These are phyloP conservation scores for Popillia japonica DNA, from an alignment of 1,140 invertebrate genomes.

Conservation along the genomic window DNA sequence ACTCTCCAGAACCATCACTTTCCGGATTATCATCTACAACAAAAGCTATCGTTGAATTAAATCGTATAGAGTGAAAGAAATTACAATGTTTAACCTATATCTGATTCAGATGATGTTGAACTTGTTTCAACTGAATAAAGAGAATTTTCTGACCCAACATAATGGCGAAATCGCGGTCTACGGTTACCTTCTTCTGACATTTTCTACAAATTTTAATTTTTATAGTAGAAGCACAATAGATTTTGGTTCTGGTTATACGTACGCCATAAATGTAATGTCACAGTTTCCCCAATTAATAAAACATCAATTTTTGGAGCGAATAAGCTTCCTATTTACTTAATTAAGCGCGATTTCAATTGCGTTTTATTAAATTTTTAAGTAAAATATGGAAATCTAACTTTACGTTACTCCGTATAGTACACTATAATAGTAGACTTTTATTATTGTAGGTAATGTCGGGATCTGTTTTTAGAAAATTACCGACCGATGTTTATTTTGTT, in stretches of 20 bases:
- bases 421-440: background rate
- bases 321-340: background rate
- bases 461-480: background rate
- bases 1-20: slow-evolving; percentile 39
- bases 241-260: background rate
- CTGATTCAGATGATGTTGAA: background rate
- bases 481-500: background rate
- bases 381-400: background rate
- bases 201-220: background rate
- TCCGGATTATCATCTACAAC: slow-evolving; percentile 39
- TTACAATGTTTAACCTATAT: background rate
- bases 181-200: background rate
- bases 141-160: background rate
- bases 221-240: background rate
- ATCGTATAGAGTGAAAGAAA: background rate
- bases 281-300: background rate
- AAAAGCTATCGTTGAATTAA: slow-evolving; percentile 10
- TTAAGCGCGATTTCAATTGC: background rate
- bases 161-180: background rate
- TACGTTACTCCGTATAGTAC: background rate
- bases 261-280: background rate
- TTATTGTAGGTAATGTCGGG: slow-evolving; percentile 13
- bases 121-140: background rate
- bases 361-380: background rate
- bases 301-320: background rate